Base-by-base conservation (phyloP, 2,113 vertebrate species). In the Casuarius casuarius region DNA sequence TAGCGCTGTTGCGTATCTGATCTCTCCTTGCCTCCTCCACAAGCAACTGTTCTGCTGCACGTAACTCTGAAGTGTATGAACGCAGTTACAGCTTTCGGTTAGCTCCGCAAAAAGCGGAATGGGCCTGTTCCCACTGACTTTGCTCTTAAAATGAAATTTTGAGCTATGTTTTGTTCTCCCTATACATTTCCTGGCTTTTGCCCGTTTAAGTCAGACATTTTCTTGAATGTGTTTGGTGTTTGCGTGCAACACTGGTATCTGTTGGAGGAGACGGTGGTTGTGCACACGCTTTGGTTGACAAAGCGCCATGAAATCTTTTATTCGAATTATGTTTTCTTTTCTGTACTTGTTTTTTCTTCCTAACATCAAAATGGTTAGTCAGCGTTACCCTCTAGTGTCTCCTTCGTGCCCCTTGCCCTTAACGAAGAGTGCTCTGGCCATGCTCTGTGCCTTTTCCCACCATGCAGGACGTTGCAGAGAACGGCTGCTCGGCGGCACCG, bases 391-490 rank as follows among this genome's bases (percentile, higher is more conserved):
- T 89, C 23, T 38, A 84, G 90, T 72, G 51, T 92, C 40, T 93
- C 92, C 87, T 95, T 56, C 75, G 81, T 97, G 93, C 77, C 89
- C 83, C 72, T 95, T 35, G 13, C 92, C 70, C 82, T 92, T 22
- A 65, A 54, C 80, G 85, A 68, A 87, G 96, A 90, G 16, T 54
- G 62, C 44, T 94, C 85, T 96, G 89, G 87, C 83, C 77, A 5
- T 46, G 59, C 76, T 61, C 9, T 93, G 95, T 91, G 89, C 71
- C 63, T 89, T 96, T 65, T 89, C 92, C 90, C 95, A 63, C 95
- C 89, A 12, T 85, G 9, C 97, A 99, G 99, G 99, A 99, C 96
- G 97, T 99, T 81, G 80, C 98, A 1, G 99, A 99, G 97, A 99
- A 99, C 3, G 99, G 99, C 29, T 99, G 99, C 65, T 92, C 97